phyloP scores from a whole-genome alignment of 2,888 invertebrate species.

The Agrochola lota region DNA sequence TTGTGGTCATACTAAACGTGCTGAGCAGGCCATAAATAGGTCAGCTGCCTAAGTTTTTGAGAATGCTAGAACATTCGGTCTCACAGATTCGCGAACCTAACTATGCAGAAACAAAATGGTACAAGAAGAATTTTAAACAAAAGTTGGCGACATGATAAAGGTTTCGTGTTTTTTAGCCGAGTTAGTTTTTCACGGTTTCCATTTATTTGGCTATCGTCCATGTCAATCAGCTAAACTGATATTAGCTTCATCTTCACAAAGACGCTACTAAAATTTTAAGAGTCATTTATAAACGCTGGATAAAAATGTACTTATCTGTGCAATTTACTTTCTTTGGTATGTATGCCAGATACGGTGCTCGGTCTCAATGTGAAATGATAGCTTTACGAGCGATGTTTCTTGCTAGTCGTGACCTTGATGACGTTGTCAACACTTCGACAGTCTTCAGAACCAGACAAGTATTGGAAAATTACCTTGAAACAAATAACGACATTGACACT shows the following conservation, averaged over 20 bases:
- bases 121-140: conserved; percentile 47
- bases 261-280: background rate
- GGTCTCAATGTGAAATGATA: conserved; percentile 32
- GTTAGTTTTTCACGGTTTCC: conserved; percentile 42
- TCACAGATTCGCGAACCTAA: conserved; percentile 23
- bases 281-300: conserved; percentile 1
- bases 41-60: conserved; percentile 35
- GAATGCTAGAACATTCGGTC: conserved; percentile 26
- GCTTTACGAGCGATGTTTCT: conserved; percentile 39
- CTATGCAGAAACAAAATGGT: conserved; percentile 31
- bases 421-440: conserved; percentile 15
- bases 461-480: conserved; percentile 3
- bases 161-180: conserved; percentile 17
- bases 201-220: conserved; percentile 37
- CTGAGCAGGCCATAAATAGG: conserved; percentile 38
- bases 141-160: conserved; percentile 14
- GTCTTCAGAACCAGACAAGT: background rate
- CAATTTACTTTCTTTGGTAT: conserved; percentile 59
- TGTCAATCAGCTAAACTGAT: background rate
- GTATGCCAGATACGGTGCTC: conserved; percentile 53
- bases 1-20: too few relatives aligned
- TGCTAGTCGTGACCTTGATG: conserved; percentile 60
- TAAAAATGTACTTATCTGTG: conserved; percentile 9
- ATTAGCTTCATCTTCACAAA: background rate
- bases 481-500: conserved; percentile 19